phyloP scores from a whole-genome alignment of 1,140 invertebrate species.

The Panulirus ornatus region DNA sequence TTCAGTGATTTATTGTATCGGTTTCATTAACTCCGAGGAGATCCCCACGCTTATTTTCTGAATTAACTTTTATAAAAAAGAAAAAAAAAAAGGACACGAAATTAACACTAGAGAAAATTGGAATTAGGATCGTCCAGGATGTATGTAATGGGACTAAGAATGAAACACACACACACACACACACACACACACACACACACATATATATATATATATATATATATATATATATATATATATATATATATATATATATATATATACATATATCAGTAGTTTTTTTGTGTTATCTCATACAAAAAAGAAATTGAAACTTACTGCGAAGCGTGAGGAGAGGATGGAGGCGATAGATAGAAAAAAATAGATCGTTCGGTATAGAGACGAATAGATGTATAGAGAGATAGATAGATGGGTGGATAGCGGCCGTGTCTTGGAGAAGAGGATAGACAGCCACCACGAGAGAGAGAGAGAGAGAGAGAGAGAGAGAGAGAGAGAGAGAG shows the following conservation, averaged over 20 bases:
- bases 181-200: slow-evolving; percentile 17
- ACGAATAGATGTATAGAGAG: background rate
- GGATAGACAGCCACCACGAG: background rate
- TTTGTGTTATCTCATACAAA: background rate
- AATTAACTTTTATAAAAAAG: no score
- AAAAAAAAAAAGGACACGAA: background rate
- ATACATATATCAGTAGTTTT: background rate
- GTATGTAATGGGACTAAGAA: background rate
- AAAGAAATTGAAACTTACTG: background rate
- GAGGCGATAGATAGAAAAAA: background rate
- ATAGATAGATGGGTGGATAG: background rate
- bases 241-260: background rate
- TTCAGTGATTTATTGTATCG: background rate
- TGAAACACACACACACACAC: background rate
- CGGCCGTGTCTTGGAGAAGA: background rate
- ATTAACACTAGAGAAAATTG: background rate
- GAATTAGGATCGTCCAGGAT: background rate
- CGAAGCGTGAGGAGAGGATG: background rate
- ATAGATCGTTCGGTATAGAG: background rate
- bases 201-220: background rate
- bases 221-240: background rate
- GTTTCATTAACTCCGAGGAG: background rate
- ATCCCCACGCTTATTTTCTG: background rate
- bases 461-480: background rate
- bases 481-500: background rate